Conservation (phyloP, 2,797 vertebrate species). For the Phylloscopus collybita region DNA sequence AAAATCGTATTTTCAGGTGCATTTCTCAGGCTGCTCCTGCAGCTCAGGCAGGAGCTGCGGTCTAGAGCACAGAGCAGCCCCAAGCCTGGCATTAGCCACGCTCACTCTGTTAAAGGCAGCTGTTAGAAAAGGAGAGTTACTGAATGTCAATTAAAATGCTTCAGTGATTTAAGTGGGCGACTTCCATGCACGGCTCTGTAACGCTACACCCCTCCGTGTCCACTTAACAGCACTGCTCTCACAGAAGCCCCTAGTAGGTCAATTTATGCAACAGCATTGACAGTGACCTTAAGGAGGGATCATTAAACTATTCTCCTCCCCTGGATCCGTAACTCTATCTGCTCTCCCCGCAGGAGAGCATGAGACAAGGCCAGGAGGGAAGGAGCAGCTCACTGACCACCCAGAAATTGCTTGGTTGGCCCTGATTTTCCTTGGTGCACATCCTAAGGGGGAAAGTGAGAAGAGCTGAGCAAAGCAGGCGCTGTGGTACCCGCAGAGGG, state of each 20-base stretch:
- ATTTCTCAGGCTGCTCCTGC: background rate
- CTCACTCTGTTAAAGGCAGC: background rate
- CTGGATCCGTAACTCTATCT: constrained; percentile 23
- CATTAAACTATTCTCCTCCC: background rate
- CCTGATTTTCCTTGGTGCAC: background rate
- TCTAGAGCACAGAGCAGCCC: background rate
- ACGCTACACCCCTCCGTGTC: background rate
- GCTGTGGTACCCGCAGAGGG: background rate
- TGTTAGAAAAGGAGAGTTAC: constrained; percentile 4
- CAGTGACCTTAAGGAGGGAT: constrained; percentile 56
- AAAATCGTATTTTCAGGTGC: fast-evolving
- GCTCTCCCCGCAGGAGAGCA: background rate
- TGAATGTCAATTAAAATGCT: constrained; percentile 55
- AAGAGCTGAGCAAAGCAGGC: background rate
- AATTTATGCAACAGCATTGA: constrained; percentile 32
- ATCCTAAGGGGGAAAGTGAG: background rate
- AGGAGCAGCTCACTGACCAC: constrained; percentile 2
- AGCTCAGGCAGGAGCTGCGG: background rate
- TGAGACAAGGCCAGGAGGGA: background rate
- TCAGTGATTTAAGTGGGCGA: constrained; percentile 27
- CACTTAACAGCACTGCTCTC: background rate
- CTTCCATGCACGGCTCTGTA: background rate
- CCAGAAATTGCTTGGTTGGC: background rate
- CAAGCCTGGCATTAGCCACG: background rate
- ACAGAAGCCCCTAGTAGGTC: constrained; percentile 33